Conservation (phyloP, 2,113 vertebrate species). For the Phainopepla nitens region DNA sequence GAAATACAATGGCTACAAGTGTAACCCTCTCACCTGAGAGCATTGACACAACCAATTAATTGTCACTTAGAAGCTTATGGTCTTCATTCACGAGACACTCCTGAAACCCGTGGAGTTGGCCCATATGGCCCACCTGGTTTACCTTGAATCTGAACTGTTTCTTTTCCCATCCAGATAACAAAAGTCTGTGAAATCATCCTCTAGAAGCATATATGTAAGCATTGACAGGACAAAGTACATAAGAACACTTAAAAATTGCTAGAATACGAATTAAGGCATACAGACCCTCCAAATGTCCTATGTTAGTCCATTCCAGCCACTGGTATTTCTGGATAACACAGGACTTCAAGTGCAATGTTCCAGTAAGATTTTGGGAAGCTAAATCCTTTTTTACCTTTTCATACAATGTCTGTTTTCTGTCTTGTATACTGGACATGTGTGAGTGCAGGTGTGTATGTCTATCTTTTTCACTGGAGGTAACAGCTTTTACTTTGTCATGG, state of each 20-base stretch:
- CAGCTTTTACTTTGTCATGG: fast-evolving
- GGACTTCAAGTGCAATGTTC: background rate
- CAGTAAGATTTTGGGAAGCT: background rate
- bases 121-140: background rate
- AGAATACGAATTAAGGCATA: background rate
- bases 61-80: background rate
- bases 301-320: background rate
- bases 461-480: background rate
- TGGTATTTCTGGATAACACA: background rate
- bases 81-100: background rate
- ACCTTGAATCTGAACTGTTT: background rate
- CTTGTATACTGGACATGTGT: background rate
- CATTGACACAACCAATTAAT: background rate
- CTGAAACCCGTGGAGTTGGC: background rate
- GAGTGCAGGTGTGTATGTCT: fast-evolving
- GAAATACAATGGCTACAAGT: background rate
- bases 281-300: background rate
- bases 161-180: background rate
- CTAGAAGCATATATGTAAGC: background rate
- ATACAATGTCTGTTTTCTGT: background rate
- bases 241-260: background rate
- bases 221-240: background rate
- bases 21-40: background rate
- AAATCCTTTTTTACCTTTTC: background rate
- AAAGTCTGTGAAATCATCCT: background rate